phyloP scores from a whole-genome alignment of 1,140 invertebrate species.

The Ceratina japonica region DNA sequence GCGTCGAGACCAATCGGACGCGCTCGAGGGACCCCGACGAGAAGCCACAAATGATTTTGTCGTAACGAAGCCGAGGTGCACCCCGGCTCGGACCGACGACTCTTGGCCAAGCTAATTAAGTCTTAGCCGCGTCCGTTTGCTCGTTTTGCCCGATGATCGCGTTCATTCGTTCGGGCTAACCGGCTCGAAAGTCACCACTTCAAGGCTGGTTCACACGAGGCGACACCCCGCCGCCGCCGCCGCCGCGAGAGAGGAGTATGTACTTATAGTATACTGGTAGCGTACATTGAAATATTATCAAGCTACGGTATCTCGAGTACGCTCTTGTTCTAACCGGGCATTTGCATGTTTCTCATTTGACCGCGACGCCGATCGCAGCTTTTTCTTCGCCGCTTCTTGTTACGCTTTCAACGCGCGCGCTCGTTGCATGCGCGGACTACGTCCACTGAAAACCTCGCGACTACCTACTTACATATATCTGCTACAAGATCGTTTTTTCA shows the following conservation, averaged over 20 bases:
- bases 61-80: constrained; percentile 63
- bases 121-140: constrained; percentile 57
- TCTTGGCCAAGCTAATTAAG: constrained; percentile 65
- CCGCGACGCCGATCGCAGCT: constrained; percentile 5
- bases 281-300: constrained; percentile 44
- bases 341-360: constrained; percentile 37
- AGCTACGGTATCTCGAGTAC: constrained; percentile 35
- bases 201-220: constrained; percentile 55
- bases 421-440: not conserved
- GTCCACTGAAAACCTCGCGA: not conserved
- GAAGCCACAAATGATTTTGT: constrained; percentile 70
- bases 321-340: constrained; percentile 36
- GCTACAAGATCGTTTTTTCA: not conserved
- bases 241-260: not conserved
- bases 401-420: not conserved
- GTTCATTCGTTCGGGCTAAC: constrained; percentile 34
- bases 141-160: constrained; percentile 51
- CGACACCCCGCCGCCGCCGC: constrained; percentile 25
- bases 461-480: too few species aligned
- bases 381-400: constrained; percentile 14
- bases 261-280: not conserved
- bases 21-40: constrained; percentile 56
- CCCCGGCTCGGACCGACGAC: constrained; percentile 44
- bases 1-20: constrained; percentile 67
- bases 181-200: constrained; percentile 51